Percentiles rank a stretch among this genome's conserved stretches.
Conservation (phyloP, 2,888 invertebrate genomes). For the Eilema griseolum region DNA sequence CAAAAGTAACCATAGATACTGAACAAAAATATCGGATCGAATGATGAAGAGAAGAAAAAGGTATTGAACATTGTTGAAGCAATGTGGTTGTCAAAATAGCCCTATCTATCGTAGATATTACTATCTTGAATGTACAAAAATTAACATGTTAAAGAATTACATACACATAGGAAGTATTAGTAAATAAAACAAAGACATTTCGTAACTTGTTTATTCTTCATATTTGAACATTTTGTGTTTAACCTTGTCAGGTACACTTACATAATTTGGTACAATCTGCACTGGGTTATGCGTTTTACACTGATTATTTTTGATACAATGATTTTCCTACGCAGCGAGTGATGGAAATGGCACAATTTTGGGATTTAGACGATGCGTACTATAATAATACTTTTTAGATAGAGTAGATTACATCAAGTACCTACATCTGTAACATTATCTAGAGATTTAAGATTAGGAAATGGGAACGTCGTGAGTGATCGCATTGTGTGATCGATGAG, state of each 20-base stretch:
- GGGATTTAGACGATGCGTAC: slow-evolving; percentile 21
- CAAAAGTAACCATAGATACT: neutral
- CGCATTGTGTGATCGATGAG: neutral
- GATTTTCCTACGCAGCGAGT: slow-evolving; percentile 27
- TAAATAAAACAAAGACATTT: slow-evolving; percentile 50
- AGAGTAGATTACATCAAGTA: neutral
- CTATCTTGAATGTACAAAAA: neutral
- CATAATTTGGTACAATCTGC: slow-evolving; percentile 62
- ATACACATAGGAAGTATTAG: neutral
- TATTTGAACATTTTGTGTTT: slow-evolving; percentile 77
- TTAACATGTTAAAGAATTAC: no score
- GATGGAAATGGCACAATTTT: slow-evolving; percentile 47
- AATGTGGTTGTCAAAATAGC: no score
- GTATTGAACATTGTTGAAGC: neutral
- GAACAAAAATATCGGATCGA: neutral
- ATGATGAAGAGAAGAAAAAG: neutral
- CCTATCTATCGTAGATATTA: neutral
- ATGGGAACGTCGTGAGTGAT: neutral
- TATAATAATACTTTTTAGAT: slow-evolving; percentile 10
- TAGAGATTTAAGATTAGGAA: neutral
- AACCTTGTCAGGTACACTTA: slow-evolving; percentile 75
- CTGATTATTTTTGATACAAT: slow-evolving; percentile 38
- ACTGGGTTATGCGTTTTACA: slow-evolving; percentile 52
- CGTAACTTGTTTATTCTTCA: slow-evolving; percentile 73
- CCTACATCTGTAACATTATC: slow-evolving; percentile 2